These are phyloP conservation scores for Tachysurus vachellii DNA, from an alignment of 2,113 vertebrate genomes.

Conservation along the genomic window DNA sequence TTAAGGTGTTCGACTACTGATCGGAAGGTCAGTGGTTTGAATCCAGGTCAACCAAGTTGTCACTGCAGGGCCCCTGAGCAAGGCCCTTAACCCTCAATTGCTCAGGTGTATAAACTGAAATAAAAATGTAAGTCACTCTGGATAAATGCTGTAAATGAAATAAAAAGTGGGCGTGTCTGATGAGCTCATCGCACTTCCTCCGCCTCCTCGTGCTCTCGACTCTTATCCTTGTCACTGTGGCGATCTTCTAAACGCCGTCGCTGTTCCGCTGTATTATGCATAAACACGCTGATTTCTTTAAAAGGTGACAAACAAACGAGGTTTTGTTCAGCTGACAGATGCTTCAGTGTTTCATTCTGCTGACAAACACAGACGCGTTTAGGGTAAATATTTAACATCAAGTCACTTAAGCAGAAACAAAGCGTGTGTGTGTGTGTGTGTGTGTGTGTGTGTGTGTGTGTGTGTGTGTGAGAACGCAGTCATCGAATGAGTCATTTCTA, in stretches of 20 bases:
- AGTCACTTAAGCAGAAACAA: constrained; percentile 49
- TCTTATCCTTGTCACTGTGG: constrained; percentile 35
- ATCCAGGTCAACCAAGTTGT: too few species aligned
- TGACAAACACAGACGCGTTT: constrained; percentile 42
- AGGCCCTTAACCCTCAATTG: too few species aligned
- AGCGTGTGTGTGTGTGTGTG: neutral
- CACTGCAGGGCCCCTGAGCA: too few species aligned
- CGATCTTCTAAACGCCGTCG: constrained; percentile 41
- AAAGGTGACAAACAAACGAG: constrained; percentile 47
- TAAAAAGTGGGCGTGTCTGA: constrained; percentile 10
- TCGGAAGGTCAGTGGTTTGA: too few species aligned
- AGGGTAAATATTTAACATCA: constrained; percentile 56
- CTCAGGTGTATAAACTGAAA: too few species aligned
- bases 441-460: constrained; percentile 18
- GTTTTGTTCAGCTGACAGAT: constrained; percentile 34
- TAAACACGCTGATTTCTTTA: constrained; percentile 24
- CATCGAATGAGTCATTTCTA: constrained; percentile 18
- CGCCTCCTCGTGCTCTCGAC: constrained; percentile 18
- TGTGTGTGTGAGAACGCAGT: constrained; percentile 29
- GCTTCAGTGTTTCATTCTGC: constrained; percentile 33
- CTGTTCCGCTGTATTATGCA: constrained; percentile 41
- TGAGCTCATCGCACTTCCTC: constrained; percentile 15
- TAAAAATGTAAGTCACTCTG: too few species aligned
- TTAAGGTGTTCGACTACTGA: too few species aligned
- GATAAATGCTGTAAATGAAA: too few species aligned